Conservation (phyloP, 2,797 vertebrate species). For the Sandelia bainsii region DNA sequence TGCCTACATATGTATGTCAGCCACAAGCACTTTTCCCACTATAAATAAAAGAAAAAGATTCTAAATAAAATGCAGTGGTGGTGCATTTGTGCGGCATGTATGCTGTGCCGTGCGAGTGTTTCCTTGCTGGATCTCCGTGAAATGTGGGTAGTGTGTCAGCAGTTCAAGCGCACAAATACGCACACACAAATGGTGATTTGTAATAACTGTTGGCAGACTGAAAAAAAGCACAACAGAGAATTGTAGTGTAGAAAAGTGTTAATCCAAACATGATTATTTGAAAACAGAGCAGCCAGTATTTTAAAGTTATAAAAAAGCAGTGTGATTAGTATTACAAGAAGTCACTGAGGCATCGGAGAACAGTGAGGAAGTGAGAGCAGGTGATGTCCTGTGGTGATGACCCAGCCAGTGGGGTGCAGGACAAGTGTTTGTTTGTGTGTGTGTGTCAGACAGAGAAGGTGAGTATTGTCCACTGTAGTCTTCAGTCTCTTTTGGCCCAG, state of each 20-base stretch:
- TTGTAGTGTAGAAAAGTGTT: slow-evolving; percentile 82
- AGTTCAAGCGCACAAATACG: slow-evolving; percentile 45
- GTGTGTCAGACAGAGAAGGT: slow-evolving; percentile 35
- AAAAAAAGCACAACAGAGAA: slow-evolving; percentile 43
- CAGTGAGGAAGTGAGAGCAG: slow-evolving; percentile 55
- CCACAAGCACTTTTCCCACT: slow-evolving; percentile 39
- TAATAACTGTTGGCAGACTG: slow-evolving; percentile 33
- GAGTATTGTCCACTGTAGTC: slow-evolving; percentile 65
- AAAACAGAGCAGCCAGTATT: slow-evolving; percentile 71
- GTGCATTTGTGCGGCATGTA: slow-evolving; percentile 38
- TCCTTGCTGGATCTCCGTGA: slow-evolving; percentile 44
- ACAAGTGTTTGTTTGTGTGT: slow-evolving; percentile 53
- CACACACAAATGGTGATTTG: slow-evolving; percentile 50
- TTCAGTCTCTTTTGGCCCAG: slow-evolving; percentile 73
- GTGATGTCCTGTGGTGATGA: slow-evolving; percentile 71
- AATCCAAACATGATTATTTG: slow-evolving; percentile 65
- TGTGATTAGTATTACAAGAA: slow-evolving; percentile 80
- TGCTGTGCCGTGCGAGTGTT: slow-evolving; percentile 33
- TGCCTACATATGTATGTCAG: slow-evolving; percentile 34
- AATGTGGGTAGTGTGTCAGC: slow-evolving; percentile 64
- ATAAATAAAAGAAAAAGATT: slow-evolving; percentile 8
- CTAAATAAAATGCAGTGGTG: slow-evolving; percentile 38
- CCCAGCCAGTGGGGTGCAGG: slow-evolving; percentile 81
- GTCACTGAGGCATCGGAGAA: slow-evolving; percentile 81
- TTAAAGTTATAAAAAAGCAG: slow-evolving; percentile 76